These are phyloP conservation scores for Pagetopsis macropterus DNA, from an alignment of 2,797 vertebrate species.

Conservation along the genomic window DNA sequence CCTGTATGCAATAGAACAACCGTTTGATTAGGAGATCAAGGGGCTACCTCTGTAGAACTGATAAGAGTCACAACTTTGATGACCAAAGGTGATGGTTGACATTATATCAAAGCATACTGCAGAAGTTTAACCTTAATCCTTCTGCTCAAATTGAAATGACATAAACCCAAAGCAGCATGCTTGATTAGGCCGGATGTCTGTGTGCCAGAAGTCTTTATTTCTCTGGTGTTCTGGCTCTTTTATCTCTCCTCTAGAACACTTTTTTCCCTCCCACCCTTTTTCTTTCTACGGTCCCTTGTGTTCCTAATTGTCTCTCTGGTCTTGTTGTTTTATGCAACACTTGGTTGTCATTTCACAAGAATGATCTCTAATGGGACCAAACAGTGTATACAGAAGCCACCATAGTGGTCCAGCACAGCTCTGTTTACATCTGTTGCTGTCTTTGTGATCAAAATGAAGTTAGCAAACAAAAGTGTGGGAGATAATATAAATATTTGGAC, in stretches of 20 bases:
- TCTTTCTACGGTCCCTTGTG: not conserved
- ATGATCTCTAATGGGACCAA: conserved; percentile 39
- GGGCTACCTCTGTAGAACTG: not conserved
- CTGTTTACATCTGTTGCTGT: conserved; percentile 38
- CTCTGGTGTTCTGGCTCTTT: conserved; percentile 12
- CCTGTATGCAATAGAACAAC: not conserved
- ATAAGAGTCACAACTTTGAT: not conserved
- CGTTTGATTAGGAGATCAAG: not conserved
- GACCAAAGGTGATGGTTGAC: conserved; percentile 9
- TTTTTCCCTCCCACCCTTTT: not conserved
- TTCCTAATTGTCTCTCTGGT: conserved; percentile 17
- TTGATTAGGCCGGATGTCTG: conserved; percentile 12
- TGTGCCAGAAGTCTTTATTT: conserved; percentile 28
- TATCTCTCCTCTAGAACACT: not conserved
- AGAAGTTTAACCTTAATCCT: conserved; percentile 21
- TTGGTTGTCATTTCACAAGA: conserved; percentile 40
- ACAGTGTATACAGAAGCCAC: conserved; percentile 33
- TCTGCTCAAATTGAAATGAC: conserved; percentile 8
- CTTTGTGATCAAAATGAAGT: conserved; percentile 9
- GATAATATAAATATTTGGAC: conserved; percentile 12
- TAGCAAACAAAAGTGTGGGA: conserved; percentile 11
- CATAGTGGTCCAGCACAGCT: conserved; percentile 40
- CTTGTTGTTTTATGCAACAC: conserved; percentile 38
- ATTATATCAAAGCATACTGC: not conserved
- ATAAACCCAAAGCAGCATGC: conserved; percentile 15